Base-by-base conservation (phyloP, 2,113 vertebrate species). In the Psittacula cyanocephala region DNA sequence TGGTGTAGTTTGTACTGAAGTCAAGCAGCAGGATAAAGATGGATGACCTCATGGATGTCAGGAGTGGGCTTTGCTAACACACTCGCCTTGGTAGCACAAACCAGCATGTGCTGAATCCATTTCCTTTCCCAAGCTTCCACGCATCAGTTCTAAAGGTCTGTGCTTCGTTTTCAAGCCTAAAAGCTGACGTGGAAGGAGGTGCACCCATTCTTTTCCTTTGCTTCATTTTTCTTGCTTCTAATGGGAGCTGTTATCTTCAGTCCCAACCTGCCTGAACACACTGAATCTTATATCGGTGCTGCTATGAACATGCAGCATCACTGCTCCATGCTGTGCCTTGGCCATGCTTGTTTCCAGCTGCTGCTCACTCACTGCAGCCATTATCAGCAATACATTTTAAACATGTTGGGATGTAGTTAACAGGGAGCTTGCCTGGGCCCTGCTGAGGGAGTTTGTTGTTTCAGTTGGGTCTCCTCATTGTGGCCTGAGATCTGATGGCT, bases 31-130 rank as follows among this genome's bases (percentile, higher is more conserved):
- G 31, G 39, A 37, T 19, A 65, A 69, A 63, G 72, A 55, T 67
- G 62, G 57, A 71, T 87, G 93, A 92, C 43, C 74, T 92, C 93
- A 94, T 37, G 78, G 77, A 46, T 75, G 50, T 74, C 10, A 43
- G 86, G 57, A 88, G 9, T 3, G 55, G 91, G 64, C 37, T 92
- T 55, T 89, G 69, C 43, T 83, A 33, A 87, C 77, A 63, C 1
- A 0, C 24, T 53, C 69, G 44, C 68, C 67, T 18, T 52, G 50
- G 53, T 55, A 87, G 77, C n/a, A 69, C 31, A 67, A 62, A 71
- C 13, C 72, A 86, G 72, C 84, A 64, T 47, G 23, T 89, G 87
- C 62, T 79, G 90, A 75, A 76, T 53, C 52, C 69, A 64, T 79
- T 72, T 79, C 70, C 57, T 72, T 46, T 80, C 59, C 78, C 31